phyloP scores from a whole-genome alignment of 2,113 vertebrate species.

The Mandrillus leucophaeus region DNA sequence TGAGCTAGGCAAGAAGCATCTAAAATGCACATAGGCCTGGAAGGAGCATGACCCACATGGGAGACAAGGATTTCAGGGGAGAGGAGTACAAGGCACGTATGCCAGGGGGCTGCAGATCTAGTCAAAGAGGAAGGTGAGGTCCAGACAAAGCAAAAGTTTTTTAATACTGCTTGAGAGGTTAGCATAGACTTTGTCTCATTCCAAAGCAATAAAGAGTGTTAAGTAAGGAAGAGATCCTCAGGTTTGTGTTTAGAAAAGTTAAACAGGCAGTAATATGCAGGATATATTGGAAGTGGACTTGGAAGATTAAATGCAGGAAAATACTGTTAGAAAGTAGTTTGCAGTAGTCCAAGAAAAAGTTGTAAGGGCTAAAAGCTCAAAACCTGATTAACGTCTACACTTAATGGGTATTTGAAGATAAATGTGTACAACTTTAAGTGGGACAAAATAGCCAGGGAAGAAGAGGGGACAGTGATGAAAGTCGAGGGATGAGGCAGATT shows the following conservation, averaged over 20 bases:
- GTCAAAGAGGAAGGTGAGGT: not conserved
- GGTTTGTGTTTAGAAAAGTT: not conserved
- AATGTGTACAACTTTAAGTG: not conserved
- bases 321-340: not conserved
- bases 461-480: not conserved
- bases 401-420: not conserved
- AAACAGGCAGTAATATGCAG: not conserved
- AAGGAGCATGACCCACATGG: not conserved
- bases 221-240: not conserved
- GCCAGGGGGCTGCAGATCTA: not conserved
- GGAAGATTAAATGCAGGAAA: not conserved
- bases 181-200: not conserved
- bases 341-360: not conserved
- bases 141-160: not conserved
- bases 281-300: not conserved
- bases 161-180: not conserved
- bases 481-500: not conserved
- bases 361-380: not conserved
- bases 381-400: not conserved
- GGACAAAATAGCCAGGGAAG: not conserved
- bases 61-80: not conserved
- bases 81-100: rapidly evolving
- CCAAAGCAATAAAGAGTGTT: not conserved
- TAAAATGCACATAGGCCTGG: not conserved
- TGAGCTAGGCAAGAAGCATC: not conserved